Evolutionary conservation across 2,113 vertebrate genomes (phyloP).

Genomic region (Albula goreensis): DNA sequence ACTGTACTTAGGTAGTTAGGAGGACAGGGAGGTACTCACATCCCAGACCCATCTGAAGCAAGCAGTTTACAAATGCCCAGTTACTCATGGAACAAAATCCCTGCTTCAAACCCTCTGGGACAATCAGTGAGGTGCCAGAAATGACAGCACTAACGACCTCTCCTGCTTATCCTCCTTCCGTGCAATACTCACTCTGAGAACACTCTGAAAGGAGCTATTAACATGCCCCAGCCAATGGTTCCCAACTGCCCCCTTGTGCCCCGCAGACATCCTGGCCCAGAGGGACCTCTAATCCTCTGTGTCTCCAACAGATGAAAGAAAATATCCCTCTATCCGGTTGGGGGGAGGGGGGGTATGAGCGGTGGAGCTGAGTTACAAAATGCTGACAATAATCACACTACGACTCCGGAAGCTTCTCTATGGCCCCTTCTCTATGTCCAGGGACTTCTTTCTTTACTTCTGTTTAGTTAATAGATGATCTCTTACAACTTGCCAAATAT

Average conservation of each 20-base stretch:
- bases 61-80: too few relatives aligned
- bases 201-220: not conserved
- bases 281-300: conserved; percentile 40
- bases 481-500: too few relatives aligned
- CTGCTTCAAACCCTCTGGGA: not conserved
- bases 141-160: not conserved
- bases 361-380: not conserved
- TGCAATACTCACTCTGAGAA: not conserved
- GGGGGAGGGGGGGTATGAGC: not conserved
- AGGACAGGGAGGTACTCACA: too few relatives aligned
- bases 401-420: too few relatives aligned
- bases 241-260: too few relatives aligned
- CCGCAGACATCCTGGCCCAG: conserved; percentile 15
- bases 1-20: too few relatives aligned
- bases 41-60: too few relatives aligned
- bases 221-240: not conserved
- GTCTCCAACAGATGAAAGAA: conserved; percentile 38
- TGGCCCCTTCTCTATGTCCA: too few relatives aligned
- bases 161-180: too few relatives aligned
- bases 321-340: not conserved
- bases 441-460: too few relatives aligned
- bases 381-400: too few relatives aligned
- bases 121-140: not conserved
- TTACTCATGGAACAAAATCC: not conserved
- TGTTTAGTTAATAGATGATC: too few relatives aligned